phyloP scores from a whole-genome alignment of 2,797 vertebrate genomes.

The Periparus ater region DNA sequence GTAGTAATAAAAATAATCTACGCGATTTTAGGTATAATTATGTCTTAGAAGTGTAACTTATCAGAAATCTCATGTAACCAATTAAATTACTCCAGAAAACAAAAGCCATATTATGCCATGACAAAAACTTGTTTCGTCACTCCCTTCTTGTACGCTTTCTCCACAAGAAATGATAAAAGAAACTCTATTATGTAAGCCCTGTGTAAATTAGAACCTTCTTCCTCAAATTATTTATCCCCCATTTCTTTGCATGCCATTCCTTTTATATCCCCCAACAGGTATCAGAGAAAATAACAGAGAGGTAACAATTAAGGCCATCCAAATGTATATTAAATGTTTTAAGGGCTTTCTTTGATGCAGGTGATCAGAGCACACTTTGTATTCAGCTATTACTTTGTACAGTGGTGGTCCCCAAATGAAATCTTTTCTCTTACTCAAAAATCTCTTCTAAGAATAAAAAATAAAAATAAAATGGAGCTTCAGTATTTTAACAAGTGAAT shows the following conservation, averaged over 20 bases:
- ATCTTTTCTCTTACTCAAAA: constrained; percentile 35
- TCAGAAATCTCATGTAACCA: constrained; percentile 1
- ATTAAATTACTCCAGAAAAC: constrained; percentile 33
- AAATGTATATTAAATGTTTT: constrained; percentile 35
- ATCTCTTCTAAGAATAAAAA: constrained; percentile 48
- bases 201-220: constrained; percentile 7
- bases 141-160: constrained; percentile 43
- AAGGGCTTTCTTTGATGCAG: constrained; percentile 49
- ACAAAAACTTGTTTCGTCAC: constrained; percentile 29
- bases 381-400: constrained; percentile 58
- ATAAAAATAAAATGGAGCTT: constrained; percentile 40
- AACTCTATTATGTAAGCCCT: constrained; percentile 11
- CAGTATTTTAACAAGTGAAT: constrained; percentile 37
- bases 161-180: background rate
- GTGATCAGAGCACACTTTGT: constrained; percentile 50
- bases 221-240: background rate
- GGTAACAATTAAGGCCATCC: constrained; percentile 73
- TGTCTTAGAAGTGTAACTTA: constrained; percentile 31
- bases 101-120: constrained; percentile 2
- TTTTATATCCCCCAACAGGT: constrained; percentile 13
- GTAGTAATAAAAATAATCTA: constrained; percentile 68
- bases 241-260: background rate
- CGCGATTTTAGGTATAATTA: constrained; percentile 38
- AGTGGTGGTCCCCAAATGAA: constrained; percentile 68
- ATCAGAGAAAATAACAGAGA: constrained; percentile 41